Evolutionary conservation across 1,140 invertebrate species (phyloP), one percentile per base, ranked within the genome.

Genomic region (Mesaphorura yosii): DNA sequence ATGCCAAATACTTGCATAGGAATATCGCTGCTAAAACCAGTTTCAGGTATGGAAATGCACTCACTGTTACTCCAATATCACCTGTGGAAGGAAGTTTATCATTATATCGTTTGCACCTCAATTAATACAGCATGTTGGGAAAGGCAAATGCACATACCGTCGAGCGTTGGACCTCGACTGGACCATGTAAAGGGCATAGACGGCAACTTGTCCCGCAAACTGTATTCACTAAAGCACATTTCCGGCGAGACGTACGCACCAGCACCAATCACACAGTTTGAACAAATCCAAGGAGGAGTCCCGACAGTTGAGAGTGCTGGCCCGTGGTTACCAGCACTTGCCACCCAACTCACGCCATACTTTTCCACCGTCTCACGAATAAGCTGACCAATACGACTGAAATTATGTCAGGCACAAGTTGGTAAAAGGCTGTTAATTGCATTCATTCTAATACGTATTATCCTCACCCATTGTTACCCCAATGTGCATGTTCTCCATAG

Each of bases 191-290:
- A 98, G 4, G 88, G 82, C 71, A 83, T 88, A 19, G 82, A 81
- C 10, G 85, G 79, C 48, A 88, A 68, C 69, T 83, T 84, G 67
- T 88, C 80, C 45, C 86, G 76, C 68, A 96, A 75, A 0, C 88
- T 88, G 75, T 97, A 96, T 67, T 93, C 88, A 6, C 91, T 88
- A 47, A 81, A 72, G 88, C 95, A 95, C 93, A 98, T 98, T 58
- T 94, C 88, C 5, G 91, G 87, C 0, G 91, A 94, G 38, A 97
- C 89, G 70, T 93, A 96, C 38, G 94, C 93, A 39, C 91, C 93
- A 37, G 98, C 88, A 34, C 88, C 83, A 60, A 95, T 89, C 40
- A 92, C 76, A 48, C 80, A 81, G 47, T 80, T 80, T 42, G 84
- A 80, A 53, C 74, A 77, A 42, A 91, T 87, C 67, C 90, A 86